phyloP scores from a whole-genome alignment of 2,113 vertebrate species.

The Colinus virginianus region DNA sequence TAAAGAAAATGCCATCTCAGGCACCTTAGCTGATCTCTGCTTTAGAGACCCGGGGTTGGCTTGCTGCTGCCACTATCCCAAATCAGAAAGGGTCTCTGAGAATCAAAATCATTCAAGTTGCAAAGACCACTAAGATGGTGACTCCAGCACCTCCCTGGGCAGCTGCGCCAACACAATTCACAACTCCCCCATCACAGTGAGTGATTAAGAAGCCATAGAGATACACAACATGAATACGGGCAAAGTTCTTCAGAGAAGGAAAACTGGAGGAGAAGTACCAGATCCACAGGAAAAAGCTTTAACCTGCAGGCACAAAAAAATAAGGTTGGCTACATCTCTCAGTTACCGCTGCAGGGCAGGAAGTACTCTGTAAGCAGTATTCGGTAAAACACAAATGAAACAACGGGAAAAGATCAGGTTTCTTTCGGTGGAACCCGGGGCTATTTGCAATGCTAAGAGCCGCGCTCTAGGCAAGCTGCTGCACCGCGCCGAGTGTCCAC shows the following conservation, averaged over 20 bases:
- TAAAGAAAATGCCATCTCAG: background rate
- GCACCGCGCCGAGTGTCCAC: slow-evolving; percentile 20
- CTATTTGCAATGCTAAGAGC: background rate
- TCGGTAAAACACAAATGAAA: background rate
- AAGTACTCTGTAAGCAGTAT: background rate
- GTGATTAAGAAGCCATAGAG: background rate
- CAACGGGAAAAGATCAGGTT: background rate
- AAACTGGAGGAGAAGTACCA: background rate
- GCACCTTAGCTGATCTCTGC: background rate
- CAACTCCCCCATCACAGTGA: background rate
- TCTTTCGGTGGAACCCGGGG: background rate
- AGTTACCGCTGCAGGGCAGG: background rate
- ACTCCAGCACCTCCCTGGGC: too few relatives aligned
- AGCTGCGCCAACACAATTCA: background rate
- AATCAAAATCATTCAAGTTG: background rate
- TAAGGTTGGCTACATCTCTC: background rate
- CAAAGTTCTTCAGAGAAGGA: background rate
- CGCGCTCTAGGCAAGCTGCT: background rate
- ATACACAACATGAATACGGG: background rate
- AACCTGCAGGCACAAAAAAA: background rate
- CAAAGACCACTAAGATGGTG: too few relatives aligned
- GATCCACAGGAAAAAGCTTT: background rate
- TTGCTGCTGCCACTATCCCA: background rate
- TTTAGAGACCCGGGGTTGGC: background rate
- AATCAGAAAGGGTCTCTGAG: background rate